Evolutionary conservation across 1,140 invertebrate species (phyloP).

Genomic region (Drosophila orena): DNA sequence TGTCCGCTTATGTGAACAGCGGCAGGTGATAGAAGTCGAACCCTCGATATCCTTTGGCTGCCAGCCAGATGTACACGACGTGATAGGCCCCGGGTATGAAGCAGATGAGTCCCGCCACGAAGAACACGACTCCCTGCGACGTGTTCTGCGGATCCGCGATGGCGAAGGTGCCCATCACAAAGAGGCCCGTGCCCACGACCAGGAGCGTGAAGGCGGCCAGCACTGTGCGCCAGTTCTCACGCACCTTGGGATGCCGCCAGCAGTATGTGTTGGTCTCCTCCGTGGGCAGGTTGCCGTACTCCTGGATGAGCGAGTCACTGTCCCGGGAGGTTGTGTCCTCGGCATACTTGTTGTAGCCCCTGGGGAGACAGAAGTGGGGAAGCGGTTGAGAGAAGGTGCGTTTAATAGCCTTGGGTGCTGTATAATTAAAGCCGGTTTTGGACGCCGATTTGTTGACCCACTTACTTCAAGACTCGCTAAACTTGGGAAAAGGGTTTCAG

Average conservation of each 20-base stretch:
- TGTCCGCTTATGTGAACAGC: constrained; percentile 89
- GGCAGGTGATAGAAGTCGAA: constrained; percentile 94
- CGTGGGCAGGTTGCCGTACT: constrained; percentile 88
- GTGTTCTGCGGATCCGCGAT: constrained; percentile 89
- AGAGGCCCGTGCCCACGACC: constrained; percentile 90
- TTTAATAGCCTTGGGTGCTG: background rate
- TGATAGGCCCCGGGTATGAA: constrained; percentile 93
- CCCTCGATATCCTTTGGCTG: constrained; percentile 91
- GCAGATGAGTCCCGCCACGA: constrained; percentile 92
- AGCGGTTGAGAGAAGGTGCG: constrained; percentile 1
- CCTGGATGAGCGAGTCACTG: constrained; percentile 92
- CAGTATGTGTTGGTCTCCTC: constrained; percentile 88
- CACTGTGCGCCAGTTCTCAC: constrained; percentile 94
- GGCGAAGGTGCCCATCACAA: constrained; percentile 90
- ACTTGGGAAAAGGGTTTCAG: background rate
- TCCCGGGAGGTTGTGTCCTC: constrained; percentile 90
- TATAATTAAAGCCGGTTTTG: constrained; percentile 8
- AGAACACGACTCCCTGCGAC: constrained; percentile 91
- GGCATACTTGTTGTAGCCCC: constrained; percentile 89
- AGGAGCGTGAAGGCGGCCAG: constrained; percentile 91
- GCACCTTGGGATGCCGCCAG: constrained; percentile 92
- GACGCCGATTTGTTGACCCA: background rate
- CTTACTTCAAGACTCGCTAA: background rate
- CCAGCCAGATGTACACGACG: constrained; percentile 93
- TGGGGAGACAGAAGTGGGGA: constrained; percentile 77